phyloP scores from a whole-genome alignment of 2,888 invertebrate species.

The Noctua pronuba region DNA sequence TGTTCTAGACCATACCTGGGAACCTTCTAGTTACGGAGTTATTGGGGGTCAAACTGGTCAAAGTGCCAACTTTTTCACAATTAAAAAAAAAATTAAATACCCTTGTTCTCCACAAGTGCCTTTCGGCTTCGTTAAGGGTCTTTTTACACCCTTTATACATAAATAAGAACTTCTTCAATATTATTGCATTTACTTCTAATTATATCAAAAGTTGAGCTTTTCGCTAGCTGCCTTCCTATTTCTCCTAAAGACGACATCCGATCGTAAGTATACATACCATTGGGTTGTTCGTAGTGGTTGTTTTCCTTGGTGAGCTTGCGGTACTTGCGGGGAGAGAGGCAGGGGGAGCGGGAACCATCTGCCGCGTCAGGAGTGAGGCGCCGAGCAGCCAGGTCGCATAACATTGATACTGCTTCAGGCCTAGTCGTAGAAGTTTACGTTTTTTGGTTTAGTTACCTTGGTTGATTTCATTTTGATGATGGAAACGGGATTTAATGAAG shows the following conservation, averaged over 20 bases:
- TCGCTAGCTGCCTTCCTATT: background rate
- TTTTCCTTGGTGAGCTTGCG: conserved; percentile 90
- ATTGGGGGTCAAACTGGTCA: no score
- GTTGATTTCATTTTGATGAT: background rate
- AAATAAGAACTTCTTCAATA: background rate
- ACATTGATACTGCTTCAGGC: conserved; percentile 96
- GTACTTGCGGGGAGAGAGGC: conserved; percentile 91
- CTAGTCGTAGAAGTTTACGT: conserved; percentile 78
- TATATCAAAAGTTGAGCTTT: background rate
- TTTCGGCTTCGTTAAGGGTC: no score
- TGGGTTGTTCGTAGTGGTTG: conserved; percentile 88
- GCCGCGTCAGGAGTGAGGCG: conserved; percentile 92
- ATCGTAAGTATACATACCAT: conserved; percentile 76
- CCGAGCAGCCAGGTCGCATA: conserved; percentile 94
- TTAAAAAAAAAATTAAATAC: no score
- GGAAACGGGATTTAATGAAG: no score
- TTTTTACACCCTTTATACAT: no score
- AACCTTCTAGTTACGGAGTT: no score
- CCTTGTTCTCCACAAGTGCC: no score
- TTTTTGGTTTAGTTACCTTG: background rate
- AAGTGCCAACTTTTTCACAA: no score
- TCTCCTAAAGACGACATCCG: conserved; percentile 23
- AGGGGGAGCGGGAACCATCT: conserved; percentile 90
- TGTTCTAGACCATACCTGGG: no score
- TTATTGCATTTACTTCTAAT: background rate